Base-by-base conservation (phyloP, 35 echinoderm and acorn worm genomes). In the Hemicentrotus pulcherrimus region DNA sequence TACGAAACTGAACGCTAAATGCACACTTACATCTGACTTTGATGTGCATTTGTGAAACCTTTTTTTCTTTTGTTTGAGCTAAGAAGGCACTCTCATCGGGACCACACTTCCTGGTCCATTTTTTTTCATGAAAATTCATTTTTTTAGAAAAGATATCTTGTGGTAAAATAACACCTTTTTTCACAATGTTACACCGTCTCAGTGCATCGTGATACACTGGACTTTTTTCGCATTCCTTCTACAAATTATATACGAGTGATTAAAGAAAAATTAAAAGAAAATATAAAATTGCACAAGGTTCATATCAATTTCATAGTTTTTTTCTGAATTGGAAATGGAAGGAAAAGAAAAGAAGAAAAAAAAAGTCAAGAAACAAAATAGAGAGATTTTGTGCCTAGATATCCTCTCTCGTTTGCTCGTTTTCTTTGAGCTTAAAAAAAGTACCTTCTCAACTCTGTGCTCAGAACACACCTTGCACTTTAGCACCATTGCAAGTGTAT, bases 101-200 rank as follows among this genome's bases (percentile, higher is more conserved):
- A 78, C 65, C 65, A 78, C 14, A 19, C 19, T 78, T 78, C n/a
- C 65, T 78, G 65, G 65, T 78, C 65, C 61, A 86, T 89, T 90
- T 90, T 90, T 90, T 33, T 90, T 90, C 46, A 47, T 90, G 32
- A 46, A 47, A 45, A 33, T 45, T 90, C 46, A 47, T 90, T 47
- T 90, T 88, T 90, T 90, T 90, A 90, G 88, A 90, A 90, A 90
- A 90, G 88, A 90, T 90, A 90, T 90, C 88, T 90, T 41, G 32
- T 90, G 88, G 88, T 90, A 90, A 90, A 90, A 90, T 90, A 90
- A 90, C 19, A 90, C 88, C 18, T 90, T 47, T 86, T 55, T 78
- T 78, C 46, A 47, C 32, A 19, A 90, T 7, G 86, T 86, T 86
- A 86, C 86, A 86, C 22, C 46, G 88, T 45, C 32, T n/a, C 32